Percentiles rank a stretch among this genome's conserved stretches.
Evolutionary conservation across 37 sponge, comb jelly and placozoan genomes (phyloP).

Genomic region (Spongilla lacustris): DNA sequence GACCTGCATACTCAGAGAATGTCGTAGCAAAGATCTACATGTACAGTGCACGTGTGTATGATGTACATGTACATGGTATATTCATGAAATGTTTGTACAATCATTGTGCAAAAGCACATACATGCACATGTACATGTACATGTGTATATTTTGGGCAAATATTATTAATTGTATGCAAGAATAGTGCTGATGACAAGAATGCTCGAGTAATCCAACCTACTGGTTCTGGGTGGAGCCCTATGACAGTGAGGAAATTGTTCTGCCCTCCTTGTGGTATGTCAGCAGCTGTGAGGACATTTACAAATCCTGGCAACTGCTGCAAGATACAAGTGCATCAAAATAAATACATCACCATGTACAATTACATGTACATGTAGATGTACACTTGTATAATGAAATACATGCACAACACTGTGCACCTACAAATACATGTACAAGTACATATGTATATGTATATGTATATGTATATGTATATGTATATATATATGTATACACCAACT

Average conservation of each 20-base stretch:
- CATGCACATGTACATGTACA: too few relatives aligned
- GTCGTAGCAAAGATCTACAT: slow-evolving; percentile 61
- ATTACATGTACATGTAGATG: neutral
- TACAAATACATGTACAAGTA: too few relatives aligned
- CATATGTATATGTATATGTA: too few relatives aligned
- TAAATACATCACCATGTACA: neutral
- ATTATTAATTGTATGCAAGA: too few relatives aligned
- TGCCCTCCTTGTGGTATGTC: slow-evolving; percentile 64
- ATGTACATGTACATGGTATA: neutral
- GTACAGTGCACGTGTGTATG: neutral
- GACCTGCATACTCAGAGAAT: slow-evolving; percentile 70
- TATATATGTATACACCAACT: too few relatives aligned
- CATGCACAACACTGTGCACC: too few relatives aligned
- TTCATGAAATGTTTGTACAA: slow-evolving; percentile 2
- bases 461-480: too few relatives aligned
- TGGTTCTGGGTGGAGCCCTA: slow-evolving; percentile 4
- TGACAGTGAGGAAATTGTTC: slow-evolving; percentile 31
- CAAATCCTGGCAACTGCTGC: slow-evolving; percentile 78
- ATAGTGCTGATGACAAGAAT: too few relatives aligned
- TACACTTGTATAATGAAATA: too few relatives aligned
- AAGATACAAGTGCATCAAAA: neutral
- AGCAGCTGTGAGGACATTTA: slow-evolving; percentile 55
- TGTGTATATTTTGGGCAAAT: too few relatives aligned
- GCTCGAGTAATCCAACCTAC: too few relatives aligned
- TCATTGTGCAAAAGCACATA: too few relatives aligned